phyloP scores from a whole-genome alignment of 2,113 vertebrate species.

The Pseudopipra pipra region DNA sequence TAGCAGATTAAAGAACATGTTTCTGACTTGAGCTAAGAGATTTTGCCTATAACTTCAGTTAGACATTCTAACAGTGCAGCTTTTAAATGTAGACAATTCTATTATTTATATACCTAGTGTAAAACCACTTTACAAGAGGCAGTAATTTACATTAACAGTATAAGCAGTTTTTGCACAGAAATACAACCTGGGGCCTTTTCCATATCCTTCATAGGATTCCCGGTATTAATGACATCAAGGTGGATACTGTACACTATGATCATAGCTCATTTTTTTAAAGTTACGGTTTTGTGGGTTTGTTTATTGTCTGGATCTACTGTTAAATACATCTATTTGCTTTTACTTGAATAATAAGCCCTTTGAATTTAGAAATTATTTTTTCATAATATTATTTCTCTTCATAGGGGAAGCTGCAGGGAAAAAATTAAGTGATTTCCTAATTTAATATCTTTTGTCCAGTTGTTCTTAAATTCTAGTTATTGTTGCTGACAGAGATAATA shows the following conservation, averaged over 20 bases:
- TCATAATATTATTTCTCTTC: neutral
- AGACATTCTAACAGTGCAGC: neutral
- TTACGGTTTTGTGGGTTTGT: neutral
- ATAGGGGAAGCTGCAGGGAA: neutral
- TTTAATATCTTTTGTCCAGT: neutral
- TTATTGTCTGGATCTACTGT: neutral
- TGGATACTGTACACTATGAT: neutral
- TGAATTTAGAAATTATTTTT: neutral
- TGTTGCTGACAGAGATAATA: neutral
- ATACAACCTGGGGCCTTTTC: neutral
- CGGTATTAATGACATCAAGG: accelerated
- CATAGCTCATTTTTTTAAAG: neutral
- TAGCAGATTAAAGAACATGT: neutral
- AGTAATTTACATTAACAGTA: neutral
- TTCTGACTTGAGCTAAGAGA: neutral
- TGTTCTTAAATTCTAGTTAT: neutral
- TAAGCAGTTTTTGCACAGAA: neutral
- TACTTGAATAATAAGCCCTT: neutral
- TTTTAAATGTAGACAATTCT: neutral
- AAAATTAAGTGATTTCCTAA: neutral
- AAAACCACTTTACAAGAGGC: neutral
- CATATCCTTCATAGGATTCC: neutral
- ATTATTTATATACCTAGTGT: neutral
- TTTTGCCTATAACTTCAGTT: neutral
- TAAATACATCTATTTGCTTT: neutral